phyloP scores from a whole-genome alignment of 1,140 invertebrate species.

The Rhyzopertha dominica region DNA sequence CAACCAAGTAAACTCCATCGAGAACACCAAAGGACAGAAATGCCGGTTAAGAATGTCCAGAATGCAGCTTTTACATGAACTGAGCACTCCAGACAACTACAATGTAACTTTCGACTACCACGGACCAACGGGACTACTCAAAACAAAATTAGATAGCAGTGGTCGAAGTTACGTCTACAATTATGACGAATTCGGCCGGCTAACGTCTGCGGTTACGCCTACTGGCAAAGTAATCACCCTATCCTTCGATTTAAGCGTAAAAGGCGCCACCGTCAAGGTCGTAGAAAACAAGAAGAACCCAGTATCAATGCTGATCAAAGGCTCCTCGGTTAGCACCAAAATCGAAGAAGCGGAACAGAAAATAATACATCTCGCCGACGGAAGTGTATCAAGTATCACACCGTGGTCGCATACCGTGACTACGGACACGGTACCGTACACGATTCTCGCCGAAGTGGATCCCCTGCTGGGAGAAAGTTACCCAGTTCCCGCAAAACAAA shows the following conservation, averaged over 20 bases:
- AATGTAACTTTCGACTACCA: constrained; percentile 92
- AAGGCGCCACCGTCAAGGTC: constrained; percentile 82
- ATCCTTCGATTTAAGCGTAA: constrained; percentile 79
- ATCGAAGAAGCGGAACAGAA: constrained; percentile 74
- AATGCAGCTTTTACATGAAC: constrained; percentile 82
- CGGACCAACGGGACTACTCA: constrained; percentile 79
- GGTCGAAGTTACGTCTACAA: constrained; percentile 91
- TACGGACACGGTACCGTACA: constrained; percentile 81
- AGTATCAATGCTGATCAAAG: constrained; percentile 80
- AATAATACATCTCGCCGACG: constrained; percentile 75
- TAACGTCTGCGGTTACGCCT: constrained; percentile 85
- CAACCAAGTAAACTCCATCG: constrained; percentile 85
- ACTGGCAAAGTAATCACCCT: constrained; percentile 84
- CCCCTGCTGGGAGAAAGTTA: constrained; percentile 81
- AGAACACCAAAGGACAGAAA: constrained; percentile 91
- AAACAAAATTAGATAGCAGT: constrained; percentile 82
- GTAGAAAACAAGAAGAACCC: constrained; percentile 77
- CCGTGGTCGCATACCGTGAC: constrained; percentile 79
- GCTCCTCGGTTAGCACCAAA: constrained; percentile 74
- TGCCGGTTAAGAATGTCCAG: constrained; percentile 82
- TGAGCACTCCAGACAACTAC: constrained; percentile 86
- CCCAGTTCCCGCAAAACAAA: constrained; percentile 84
- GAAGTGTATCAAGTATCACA: constrained; percentile 70
- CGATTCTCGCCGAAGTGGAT: constrained; percentile 75
- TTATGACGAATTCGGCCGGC: constrained; percentile 90